phyloP scores from a whole-genome alignment of 2,888 invertebrate genomes.

The Lasioglossum villosulum region DNA sequence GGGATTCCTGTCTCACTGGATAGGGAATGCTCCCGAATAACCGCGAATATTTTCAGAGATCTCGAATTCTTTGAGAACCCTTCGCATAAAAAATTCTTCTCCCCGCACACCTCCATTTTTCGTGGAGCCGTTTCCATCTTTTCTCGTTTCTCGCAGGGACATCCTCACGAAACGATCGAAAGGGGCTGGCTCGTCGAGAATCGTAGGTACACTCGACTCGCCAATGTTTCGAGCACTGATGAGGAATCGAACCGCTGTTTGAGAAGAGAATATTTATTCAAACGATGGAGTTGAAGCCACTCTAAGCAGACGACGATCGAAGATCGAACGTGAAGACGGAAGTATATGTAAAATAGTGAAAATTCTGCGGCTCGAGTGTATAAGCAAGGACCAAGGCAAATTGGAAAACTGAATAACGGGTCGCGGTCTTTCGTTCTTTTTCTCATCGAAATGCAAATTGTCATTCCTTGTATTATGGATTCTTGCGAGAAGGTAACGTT shows the following conservation, averaged over 20 bases:
- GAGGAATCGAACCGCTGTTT: slow-evolving; percentile 27
- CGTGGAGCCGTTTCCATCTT: slow-evolving; percentile 23
- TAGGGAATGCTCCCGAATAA: too few relatives aligned
- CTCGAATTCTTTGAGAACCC: not conserved
- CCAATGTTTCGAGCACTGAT: slow-evolving; percentile 18
- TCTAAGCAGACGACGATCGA: slow-evolving; percentile 8
- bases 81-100: not conserved
- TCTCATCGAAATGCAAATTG: slow-evolving; percentile 9
- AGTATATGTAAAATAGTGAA: not conserved
- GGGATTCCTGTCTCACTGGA: not conserved
- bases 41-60: not conserved
- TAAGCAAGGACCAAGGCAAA: not conserved
- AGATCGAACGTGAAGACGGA: slow-evolving; percentile 1
- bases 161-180: slow-evolving; percentile 22
- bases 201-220: slow-evolving; percentile 23
- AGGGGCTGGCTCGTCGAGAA: slow-evolving; percentile 37
- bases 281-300: not conserved
- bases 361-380: not conserved
- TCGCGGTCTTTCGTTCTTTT: not conserved
- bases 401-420: slow-evolving; percentile 16
- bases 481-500: not conserved
- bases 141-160: not conserved
- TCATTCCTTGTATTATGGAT: not conserved
- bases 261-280: not conserved
- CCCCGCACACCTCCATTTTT: slow-evolving; percentile 20